Percentiles rank a stretch among this genome's conserved stretches.
phyloP scores from a whole-genome alignment of 2,113 vertebrate genomes.

The Micronycteris hirsuta region DNA sequence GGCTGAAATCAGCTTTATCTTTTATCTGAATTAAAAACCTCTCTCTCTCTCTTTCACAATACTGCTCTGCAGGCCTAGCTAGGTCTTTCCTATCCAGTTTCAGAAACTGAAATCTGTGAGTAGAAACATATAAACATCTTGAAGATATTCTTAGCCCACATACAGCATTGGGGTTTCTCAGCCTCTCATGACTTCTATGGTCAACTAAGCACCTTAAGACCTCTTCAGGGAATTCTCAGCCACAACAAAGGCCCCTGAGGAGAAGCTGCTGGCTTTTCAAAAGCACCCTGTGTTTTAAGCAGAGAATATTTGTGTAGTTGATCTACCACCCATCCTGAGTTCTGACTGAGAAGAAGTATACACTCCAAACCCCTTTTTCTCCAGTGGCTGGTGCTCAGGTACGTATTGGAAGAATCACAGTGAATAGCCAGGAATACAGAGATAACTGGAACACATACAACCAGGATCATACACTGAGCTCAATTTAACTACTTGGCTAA shows the following conservation, averaged over 20 bases:
- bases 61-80: background rate
- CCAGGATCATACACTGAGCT: background rate
- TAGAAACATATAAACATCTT: background rate
- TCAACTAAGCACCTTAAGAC: background rate
- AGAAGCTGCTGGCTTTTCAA: slow-evolving; percentile 11
- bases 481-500: background rate
- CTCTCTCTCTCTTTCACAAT: background rate
- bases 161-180: background rate
- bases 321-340: background rate
- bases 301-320: background rate
- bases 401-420: background rate
- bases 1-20: background rate
- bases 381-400: background rate
- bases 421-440: background rate
- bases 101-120: background rate
- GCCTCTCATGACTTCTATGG: background rate
- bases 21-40: background rate
- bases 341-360: background rate
- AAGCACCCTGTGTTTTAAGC: slow-evolving; percentile 3
- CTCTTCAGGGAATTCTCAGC: background rate
- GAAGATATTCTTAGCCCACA: background rate
- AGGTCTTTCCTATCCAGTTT: background rate
- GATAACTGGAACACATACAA: background rate
- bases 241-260: background rate
- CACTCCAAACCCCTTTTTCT: background rate